Percentiles rank a stretch among this genome's conserved stretches.
Evolutionary conservation across 2,113 vertebrate genomes (phyloP).

Genomic region (Colius striatus): DNA sequence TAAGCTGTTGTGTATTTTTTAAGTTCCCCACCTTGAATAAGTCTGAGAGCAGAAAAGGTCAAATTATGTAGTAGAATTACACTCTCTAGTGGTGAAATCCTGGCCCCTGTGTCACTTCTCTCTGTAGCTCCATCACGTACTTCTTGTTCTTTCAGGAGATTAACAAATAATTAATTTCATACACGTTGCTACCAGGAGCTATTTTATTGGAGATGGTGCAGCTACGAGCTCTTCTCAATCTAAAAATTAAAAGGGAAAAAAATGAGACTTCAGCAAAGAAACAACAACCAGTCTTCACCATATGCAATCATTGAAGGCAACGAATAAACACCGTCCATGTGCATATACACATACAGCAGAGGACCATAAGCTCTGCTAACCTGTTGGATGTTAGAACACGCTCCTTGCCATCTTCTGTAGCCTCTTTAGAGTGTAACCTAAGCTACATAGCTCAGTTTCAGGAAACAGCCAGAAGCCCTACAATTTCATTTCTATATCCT

Average conservation of each 20-base stretch:
- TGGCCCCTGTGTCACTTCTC: neutral
- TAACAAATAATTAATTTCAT: neutral
- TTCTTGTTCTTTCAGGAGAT: neutral
- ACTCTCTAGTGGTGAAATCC: slow-evolving; percentile 28
- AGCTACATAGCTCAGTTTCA: neutral
- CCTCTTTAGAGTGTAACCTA: neutral
- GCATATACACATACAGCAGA: neutral
- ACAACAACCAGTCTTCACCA: neutral
- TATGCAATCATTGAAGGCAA: neutral
- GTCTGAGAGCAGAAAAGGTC: neutral
- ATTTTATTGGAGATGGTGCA: neutral
- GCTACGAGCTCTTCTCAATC: neutral
- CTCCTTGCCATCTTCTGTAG: neutral
- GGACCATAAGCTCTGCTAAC: neutral
- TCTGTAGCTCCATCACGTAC: neutral
- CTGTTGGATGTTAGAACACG: neutral
- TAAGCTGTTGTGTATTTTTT: neutral
- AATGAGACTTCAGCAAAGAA: neutral
- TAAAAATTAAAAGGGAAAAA: neutral
- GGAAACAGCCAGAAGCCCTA: neutral
- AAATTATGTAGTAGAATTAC: neutral
- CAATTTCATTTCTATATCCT: neutral
- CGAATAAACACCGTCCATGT: neutral
- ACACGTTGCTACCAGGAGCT: neutral
- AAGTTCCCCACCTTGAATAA: neutral